Base-by-base conservation (phyloP, 2,113 vertebrate genomes). In the Odontophorus gujanensis region DNA sequence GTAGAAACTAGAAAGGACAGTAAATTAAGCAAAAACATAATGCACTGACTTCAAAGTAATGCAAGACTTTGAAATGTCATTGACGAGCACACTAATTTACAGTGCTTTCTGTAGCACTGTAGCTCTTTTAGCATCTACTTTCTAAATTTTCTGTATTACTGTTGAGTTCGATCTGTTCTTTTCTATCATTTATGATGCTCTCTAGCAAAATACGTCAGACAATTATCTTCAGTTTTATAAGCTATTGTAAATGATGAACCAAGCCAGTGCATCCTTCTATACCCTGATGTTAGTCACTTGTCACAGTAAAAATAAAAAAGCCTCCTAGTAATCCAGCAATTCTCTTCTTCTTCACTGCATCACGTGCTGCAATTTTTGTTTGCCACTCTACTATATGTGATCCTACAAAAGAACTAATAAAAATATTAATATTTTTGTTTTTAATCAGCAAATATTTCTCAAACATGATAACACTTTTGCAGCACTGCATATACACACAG, bases 141-240 rank as follows among this genome's bases (percentile, higher is more conserved):
- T 25, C 66, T 43, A 57, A 6, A 59, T 45, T 30, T 83, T 86
- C 61, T 61, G 20, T 78, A 63, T 57, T 90, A 26, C 53, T 48
- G 25, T 0, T 75, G 38, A 90, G 78, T 40, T 79, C 22, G 36
- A 81, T 26, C 53, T 62, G 38, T 28, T 48, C 20, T 21, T 96
- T 92, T 61, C 63, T 67, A 38, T 57, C 65, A 81, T 67, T 92
- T 81, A 65, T 6, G 12, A 66, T 75, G 80, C 57, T 93, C 88
- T 86, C 22, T 40, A 86, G n/a, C 63, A 61, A 81, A 87, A 89
- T 47, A 72, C 90, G 51, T 38, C 74, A 81, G 66, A 81, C 50
- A 88, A 87, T 93, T 81, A 86, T 68, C 51, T 78, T 68, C 43
- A 57, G 26, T 53, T 92, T 87, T 78, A 92, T 59, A 93, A 86